Conservation (phyloP, 2,797 vertebrate species). For the Acestrorhynchus altus region DNA sequence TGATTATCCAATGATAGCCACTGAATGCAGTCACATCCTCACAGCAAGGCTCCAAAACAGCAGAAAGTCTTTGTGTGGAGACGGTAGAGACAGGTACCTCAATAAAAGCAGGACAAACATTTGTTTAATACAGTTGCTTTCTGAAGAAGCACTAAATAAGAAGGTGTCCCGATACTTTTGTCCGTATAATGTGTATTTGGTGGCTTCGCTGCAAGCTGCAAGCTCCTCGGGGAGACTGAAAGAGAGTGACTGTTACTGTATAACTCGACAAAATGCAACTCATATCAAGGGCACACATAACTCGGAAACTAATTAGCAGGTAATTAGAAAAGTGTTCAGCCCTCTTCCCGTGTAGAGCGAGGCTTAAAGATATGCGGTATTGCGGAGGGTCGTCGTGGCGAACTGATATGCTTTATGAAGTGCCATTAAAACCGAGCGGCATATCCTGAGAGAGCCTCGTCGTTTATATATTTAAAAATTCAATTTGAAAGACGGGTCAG, state of each 20-base stretch:
- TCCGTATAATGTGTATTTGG: too few species aligned
- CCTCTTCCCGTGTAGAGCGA: slow-evolving; percentile 53
- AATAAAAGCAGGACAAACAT: too few species aligned
- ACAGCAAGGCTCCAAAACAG: too few species aligned
- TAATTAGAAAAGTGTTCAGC: slow-evolving; percentile 67
- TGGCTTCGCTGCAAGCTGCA: neutral
- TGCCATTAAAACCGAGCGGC: slow-evolving; percentile 53
- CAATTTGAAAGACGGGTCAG: slow-evolving; percentile 63
- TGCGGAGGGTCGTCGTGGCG: slow-evolving; percentile 38
- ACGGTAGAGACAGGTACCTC: too few species aligned
- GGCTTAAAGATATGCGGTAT: slow-evolving; percentile 51
- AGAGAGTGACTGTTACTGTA: slow-evolving; percentile 9
- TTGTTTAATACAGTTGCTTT: too few species aligned
- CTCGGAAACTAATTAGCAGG: slow-evolving; percentile 68
- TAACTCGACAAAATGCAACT: slow-evolving; percentile 48
- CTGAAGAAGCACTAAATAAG: too few species aligned
- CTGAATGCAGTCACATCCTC: too few species aligned
- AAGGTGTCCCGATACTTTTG: too few species aligned
- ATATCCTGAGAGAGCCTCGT: slow-evolving; percentile 61
- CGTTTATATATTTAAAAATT: slow-evolving; percentile 68
- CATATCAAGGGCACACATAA: slow-evolving; percentile 53
- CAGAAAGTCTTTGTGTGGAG: too few species aligned
- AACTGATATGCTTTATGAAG: slow-evolving; percentile 62
- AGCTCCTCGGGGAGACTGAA: slow-evolving; percentile 11
- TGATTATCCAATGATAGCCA: too few species aligned